Evolutionary conservation across 2,797 vertebrate genomes (phyloP).

Genomic region (Mus caroli): DNA sequence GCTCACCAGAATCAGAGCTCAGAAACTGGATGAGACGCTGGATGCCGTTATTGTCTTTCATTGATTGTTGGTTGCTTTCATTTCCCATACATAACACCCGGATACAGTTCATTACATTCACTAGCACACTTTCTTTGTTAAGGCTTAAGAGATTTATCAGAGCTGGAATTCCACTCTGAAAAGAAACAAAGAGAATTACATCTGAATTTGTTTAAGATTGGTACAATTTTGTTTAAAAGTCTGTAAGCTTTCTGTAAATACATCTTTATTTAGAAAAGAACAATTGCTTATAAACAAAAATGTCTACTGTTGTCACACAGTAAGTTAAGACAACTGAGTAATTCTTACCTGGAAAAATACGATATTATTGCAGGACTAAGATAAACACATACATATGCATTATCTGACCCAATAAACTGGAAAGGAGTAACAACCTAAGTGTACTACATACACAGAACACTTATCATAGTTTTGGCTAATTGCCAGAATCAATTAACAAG

Average conservation of each 20-base stretch:
- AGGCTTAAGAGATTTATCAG: constrained; percentile 86
- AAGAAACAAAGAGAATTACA: constrained; percentile 55
- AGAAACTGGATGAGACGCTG: constrained; percentile 87
- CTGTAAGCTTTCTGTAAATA: background rate
- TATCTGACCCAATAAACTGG: background rate
- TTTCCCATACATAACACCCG: constrained; percentile 86
- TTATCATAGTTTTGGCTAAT: background rate
- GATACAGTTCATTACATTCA: constrained; percentile 89
- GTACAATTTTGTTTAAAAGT: constrained; percentile 11
- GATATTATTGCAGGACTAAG: background rate
- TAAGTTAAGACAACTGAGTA: background rate
- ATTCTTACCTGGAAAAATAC: background rate
- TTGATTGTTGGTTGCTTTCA: constrained; percentile 84
- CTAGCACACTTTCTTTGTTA: constrained; percentile 87
- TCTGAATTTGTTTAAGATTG: constrained; percentile 4
- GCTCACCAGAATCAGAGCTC: constrained; percentile 87
- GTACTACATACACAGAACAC: background rate
- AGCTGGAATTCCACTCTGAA: constrained; percentile 87
- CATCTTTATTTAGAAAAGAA: background rate
- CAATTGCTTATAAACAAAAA: background rate
- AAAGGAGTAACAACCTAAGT: background rate
- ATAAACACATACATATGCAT: background rate
- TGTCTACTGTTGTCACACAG: background rate
- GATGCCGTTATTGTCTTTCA: constrained; percentile 86
- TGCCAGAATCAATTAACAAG: background rate